Evolutionary conservation across 1,140 invertebrate genomes (phyloP).

Genomic region (Harlomillsia oculata): DNA sequence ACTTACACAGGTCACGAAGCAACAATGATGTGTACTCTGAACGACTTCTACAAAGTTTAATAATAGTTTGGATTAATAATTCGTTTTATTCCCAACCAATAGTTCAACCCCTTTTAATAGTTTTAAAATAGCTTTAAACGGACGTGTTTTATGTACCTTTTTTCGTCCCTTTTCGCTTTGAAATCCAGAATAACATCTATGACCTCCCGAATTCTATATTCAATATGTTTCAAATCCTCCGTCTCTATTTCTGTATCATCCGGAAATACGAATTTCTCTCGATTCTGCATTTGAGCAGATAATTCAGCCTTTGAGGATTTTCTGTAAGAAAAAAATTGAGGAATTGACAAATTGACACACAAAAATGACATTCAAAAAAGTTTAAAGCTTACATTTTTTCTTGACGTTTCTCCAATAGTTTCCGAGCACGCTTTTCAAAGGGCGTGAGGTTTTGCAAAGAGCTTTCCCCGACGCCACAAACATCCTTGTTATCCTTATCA

Average conservation of each 20-base stretch:
- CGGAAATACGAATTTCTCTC: conserved; percentile 66
- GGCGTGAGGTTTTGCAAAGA: conserved; percentile 50
- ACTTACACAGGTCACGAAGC: conserved; percentile 78
- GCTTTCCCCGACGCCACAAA: not conserved
- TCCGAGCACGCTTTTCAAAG: conserved; percentile 75
- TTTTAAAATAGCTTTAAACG: conserved; percentile 2
- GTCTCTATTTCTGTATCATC: conserved; percentile 50
- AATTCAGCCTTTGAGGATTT: conserved; percentile 62
- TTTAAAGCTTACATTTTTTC: not conserved
- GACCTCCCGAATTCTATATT: conserved; percentile 83
- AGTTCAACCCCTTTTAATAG: not conserved
- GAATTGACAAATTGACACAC: not conserved
- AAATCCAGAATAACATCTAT: conserved; percentile 82
- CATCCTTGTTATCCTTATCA: conserved; percentile 2
- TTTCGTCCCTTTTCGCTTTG: conserved; percentile 57
- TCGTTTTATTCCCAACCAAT: too few relatives aligned
- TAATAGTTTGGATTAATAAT: too few relatives aligned
- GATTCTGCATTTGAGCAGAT: conserved; percentile 60
- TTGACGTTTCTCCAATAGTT: conserved; percentile 43
- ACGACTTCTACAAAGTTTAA: conserved; percentile 49
- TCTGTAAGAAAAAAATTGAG: conserved; percentile 49
- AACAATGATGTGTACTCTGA: conserved; percentile 74
- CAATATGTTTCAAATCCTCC: conserved; percentile 65
- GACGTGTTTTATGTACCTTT: conserved; percentile 40
- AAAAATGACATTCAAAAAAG: not conserved